Evolutionary conservation across 2,888 invertebrate species (phyloP).

Genomic region (Phragmatobia fuliginosa): DNA sequence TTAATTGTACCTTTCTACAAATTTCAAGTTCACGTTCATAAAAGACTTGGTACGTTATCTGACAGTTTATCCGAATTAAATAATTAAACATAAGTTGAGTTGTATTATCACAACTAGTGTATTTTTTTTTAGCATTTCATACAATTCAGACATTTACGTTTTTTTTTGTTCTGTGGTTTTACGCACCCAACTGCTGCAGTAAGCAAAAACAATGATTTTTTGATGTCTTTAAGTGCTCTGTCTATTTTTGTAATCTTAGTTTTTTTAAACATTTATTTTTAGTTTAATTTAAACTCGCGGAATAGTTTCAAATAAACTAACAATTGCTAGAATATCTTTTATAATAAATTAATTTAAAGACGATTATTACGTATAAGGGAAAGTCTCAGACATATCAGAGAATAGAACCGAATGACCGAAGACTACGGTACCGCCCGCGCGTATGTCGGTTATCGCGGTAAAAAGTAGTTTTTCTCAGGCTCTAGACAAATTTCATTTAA

Average conservation of each 20-base stretch:
- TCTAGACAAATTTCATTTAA: no score
- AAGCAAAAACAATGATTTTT: not conserved
- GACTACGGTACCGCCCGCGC: no score
- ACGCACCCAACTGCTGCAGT: not conserved
- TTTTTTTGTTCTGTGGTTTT: not conserved
- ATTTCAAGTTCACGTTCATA: not conserved
- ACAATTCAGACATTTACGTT: no score
- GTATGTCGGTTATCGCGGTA: no score
- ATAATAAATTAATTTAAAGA: not conserved
- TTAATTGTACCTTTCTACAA: not conserved
- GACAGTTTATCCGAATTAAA: not conserved
- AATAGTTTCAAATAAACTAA: not conserved
- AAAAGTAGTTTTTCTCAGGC: no score
- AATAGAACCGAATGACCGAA: no score
- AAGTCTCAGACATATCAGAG: no score
- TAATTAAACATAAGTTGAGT: no score
- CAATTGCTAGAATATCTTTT: not conserved
- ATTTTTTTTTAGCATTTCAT: no score
- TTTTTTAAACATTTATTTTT: not conserved
- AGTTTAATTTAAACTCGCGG: not conserved
- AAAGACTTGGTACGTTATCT: not conserved
- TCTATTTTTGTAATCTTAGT: not conserved
- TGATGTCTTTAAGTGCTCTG: not conserved
- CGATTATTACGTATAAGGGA: no score
- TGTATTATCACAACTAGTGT: no score